These are phyloP conservation scores for Ormyrus thymus DNA, from an alignment of 2,888 invertebrate genomes.

Conservation along the genomic window DNA sequence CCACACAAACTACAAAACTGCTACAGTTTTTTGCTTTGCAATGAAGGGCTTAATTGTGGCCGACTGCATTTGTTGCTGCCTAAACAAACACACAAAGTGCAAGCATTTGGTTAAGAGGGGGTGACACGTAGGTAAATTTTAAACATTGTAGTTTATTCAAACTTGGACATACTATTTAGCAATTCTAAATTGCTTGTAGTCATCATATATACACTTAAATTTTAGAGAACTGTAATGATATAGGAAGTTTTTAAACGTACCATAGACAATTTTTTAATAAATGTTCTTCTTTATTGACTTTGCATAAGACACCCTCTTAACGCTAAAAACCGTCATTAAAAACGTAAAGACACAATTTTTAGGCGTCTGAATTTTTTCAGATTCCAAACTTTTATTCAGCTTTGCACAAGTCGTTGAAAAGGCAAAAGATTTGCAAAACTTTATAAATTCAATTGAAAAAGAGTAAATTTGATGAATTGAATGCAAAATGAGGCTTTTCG, in stretches of 20 bases:
- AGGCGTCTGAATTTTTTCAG: not conserved
- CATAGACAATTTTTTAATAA: constrained; percentile 6
- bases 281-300: not conserved
- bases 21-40: constrained; percentile 8
- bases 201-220: no score
- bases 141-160: not conserved
- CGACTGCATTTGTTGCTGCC: constrained; percentile 30
- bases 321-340: constrained; percentile 5
- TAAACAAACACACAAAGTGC: constrained; percentile 2
- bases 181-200: not conserved
- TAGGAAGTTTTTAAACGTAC: no score
- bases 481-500: constrained; percentile 10
- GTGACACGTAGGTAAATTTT: not conserved
- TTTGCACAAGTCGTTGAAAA: constrained; percentile 15
- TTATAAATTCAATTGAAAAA: not conserved
- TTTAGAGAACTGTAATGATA: no score
- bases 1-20: constrained; percentile 11
- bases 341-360: constrained; percentile 24
- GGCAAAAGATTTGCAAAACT: constrained; percentile 2
- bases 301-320: constrained; percentile 14
- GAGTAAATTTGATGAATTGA: not conserved
- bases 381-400: not conserved
- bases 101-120: constrained; percentile 15
- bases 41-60: not conserved
- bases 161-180: not conserved